Percentiles rank a stretch among this genome's conserved stretches.
Conservation (phyloP, 2,113 vertebrate genomes). For the Oryzias javanicus region DNA sequence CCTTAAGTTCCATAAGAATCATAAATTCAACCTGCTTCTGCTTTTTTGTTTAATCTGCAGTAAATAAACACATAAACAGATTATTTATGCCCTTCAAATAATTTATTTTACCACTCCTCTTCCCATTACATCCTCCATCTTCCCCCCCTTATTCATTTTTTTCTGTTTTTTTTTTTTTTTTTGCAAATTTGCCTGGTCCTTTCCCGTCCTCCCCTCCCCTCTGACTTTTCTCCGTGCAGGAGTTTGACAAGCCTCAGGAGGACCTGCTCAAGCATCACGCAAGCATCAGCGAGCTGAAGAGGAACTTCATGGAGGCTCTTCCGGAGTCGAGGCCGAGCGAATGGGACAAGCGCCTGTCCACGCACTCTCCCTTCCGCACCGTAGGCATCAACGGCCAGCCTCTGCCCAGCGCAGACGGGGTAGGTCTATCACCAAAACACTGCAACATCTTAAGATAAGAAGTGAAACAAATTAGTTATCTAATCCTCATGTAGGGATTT, state of each 20-base stretch:
- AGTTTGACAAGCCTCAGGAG: constrained; percentile 90
- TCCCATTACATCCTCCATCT: constrained; percentile 2
- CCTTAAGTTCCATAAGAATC: constrained; percentile 20
- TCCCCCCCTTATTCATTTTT: constrained; percentile 28
- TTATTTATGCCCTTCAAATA: background rate
- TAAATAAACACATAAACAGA: constrained; percentile 15
- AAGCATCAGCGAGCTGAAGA: constrained; percentile 95
- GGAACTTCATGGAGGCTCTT: constrained; percentile 93
- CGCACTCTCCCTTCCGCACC: constrained; percentile 88
- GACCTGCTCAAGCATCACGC: constrained; percentile 91
- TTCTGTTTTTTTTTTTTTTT: background rate
- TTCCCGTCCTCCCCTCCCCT: background rate
- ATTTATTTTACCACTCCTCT: constrained; percentile 5
- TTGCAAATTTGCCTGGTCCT: background rate
- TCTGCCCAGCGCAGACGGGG: constrained; percentile 78
- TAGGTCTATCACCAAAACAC: constrained; percentile 73
- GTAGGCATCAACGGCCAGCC: constrained; percentile 70
- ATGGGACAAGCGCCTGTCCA: constrained; percentile 96
- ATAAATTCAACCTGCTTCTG: constrained; percentile 50
- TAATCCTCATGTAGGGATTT: background rate
- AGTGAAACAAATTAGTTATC: background rate
- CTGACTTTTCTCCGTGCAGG: constrained; percentile 66
- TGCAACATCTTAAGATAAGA: constrained; percentile 12
- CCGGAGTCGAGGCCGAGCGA: constrained; percentile 88
- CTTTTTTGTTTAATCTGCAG: constrained; percentile 37